These are phyloP conservation scores for Cydia amplana DNA, from an alignment of 1,140 invertebrate species.

Conservation along the genomic window DNA sequence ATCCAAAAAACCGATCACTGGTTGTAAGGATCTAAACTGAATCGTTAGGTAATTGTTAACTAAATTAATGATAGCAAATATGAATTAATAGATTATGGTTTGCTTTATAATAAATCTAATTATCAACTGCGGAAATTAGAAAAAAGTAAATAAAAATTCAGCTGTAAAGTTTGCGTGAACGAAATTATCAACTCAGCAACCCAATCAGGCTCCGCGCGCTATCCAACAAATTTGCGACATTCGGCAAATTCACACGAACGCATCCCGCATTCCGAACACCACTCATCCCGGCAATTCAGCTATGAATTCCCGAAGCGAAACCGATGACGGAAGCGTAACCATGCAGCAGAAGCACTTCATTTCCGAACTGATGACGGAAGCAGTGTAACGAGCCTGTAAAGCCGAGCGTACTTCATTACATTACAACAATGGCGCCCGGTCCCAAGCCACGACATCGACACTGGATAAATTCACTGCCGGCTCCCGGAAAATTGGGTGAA, in stretches of 20 bases:
- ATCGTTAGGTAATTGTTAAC: too few relatives aligned
- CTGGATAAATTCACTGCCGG: slow-evolving; percentile 73
- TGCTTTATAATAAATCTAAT: too few relatives aligned
- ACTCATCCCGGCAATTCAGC: background rate
- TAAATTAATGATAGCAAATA: too few relatives aligned
- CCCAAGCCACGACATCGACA: slow-evolving; percentile 62
- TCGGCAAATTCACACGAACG: background rate
- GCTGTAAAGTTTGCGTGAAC: background rate
- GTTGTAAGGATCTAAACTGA: too few relatives aligned
- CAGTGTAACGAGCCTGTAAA: slow-evolving; percentile 63
- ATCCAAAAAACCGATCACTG: too few relatives aligned
- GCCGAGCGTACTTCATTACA: slow-evolving; percentile 66
- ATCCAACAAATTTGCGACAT: background rate
- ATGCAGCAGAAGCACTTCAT: slow-evolving; percentile 66
- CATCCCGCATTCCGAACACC: slow-evolving; percentile 7
- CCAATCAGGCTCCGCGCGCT: background rate
- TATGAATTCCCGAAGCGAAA: slow-evolving; percentile 37
- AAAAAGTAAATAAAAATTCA: background rate
- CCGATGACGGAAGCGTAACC: slow-evolving; percentile 66
- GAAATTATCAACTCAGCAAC: background rate
- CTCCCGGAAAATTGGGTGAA: slow-evolving; percentile 75
- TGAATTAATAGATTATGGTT: too few relatives aligned
- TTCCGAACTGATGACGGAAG: slow-evolving; percentile 55
- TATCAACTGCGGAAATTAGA: too few relatives aligned
- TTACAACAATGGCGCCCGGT: slow-evolving; percentile 71